phyloP scores from a whole-genome alignment of 2,888 invertebrate genomes.

The Pammene aurita region DNA sequence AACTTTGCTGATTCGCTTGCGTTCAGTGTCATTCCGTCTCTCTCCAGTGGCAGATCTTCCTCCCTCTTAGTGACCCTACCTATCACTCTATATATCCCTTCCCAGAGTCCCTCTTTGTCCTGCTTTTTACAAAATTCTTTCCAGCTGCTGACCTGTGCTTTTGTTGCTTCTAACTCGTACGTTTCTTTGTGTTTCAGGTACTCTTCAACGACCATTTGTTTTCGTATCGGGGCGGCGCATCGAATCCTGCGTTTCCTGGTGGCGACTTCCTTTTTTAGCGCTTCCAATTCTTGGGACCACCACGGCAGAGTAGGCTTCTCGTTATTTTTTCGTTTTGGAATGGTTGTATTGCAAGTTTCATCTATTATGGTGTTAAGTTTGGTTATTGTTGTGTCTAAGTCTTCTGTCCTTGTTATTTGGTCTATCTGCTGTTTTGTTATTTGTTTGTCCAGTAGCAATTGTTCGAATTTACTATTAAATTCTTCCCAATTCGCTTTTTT shows the following conservation, averaged over 20 bases:
- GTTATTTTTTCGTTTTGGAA: conserved; percentile 34
- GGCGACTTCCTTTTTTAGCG: conserved; percentile 15
- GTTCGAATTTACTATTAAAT: neutral
- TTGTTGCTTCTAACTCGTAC: conserved; percentile 17
- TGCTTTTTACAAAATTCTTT: conserved; percentile 38
- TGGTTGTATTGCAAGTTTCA: conserved; percentile 22
- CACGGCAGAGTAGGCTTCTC: conserved; percentile 40
- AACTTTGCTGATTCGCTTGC: conserved; percentile 29
- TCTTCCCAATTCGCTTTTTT: neutral
- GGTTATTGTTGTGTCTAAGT: neutral
- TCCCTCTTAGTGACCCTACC: neutral
- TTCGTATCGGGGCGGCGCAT: conserved; percentile 34
- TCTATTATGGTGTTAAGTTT: neutral
- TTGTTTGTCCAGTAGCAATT: neutral
- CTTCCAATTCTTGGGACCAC: conserved; percentile 42
- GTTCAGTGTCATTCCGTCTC: neutral
- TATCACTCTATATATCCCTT: neutral
- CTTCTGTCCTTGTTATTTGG: neutral
- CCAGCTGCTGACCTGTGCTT: conserved; percentile 35
- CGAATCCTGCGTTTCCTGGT: conserved; percentile 25
- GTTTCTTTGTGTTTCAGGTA: conserved; percentile 39
- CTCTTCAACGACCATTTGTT: conserved; percentile 27
- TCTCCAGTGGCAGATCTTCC: neutral
- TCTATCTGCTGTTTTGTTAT: neutral
- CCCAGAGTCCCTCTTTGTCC: conserved; percentile 23